phyloP scores from a whole-genome alignment of 2,113 vertebrate genomes.

The Eulacestoma nigropectus region DNA sequence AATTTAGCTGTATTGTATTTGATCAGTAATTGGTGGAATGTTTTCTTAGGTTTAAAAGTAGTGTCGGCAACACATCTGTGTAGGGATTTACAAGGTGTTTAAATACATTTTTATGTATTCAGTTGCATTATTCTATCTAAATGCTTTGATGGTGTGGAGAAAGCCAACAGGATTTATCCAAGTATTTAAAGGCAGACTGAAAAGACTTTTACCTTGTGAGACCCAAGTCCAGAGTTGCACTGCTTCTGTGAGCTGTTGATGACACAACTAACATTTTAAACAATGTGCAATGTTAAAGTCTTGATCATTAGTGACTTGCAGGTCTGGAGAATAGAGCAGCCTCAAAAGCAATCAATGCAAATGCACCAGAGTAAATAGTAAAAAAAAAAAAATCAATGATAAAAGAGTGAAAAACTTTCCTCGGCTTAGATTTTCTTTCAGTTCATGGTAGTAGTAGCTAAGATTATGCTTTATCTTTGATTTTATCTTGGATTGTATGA shows the following conservation, averaged over 20 bases:
- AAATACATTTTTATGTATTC: constrained; percentile 68
- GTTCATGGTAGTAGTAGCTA: neutral
- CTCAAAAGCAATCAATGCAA: neutral
- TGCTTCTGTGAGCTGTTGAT: neutral
- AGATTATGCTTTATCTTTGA: neutral
- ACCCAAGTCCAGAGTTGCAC: constrained; percentile 30
- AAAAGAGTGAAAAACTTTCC: neutral
- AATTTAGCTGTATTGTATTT: constrained; percentile 75
- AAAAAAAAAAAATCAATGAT: neutral
- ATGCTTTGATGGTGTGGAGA: constrained; percentile 60
- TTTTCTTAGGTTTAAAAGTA: constrained; percentile 70
- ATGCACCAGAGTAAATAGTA: neutral
- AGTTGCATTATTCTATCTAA: constrained; percentile 64
- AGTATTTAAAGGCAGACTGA: constrained; percentile 50
- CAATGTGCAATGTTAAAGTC: rapidly evolving
- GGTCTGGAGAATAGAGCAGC: neutral
- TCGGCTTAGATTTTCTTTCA: neutral
- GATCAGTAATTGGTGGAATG: constrained; percentile 74
- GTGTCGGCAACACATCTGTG: constrained; percentile 56
- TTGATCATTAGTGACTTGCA: neutral
- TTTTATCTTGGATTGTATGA: neutral
- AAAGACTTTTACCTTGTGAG: constrained; percentile 54
- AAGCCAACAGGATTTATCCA: constrained; percentile 52
- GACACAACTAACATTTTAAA: neutral
- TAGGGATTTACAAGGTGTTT: constrained; percentile 68